phyloP scores from a whole-genome alignment of 2,888 invertebrate species.

The Auanema freiburgensis region DNA sequence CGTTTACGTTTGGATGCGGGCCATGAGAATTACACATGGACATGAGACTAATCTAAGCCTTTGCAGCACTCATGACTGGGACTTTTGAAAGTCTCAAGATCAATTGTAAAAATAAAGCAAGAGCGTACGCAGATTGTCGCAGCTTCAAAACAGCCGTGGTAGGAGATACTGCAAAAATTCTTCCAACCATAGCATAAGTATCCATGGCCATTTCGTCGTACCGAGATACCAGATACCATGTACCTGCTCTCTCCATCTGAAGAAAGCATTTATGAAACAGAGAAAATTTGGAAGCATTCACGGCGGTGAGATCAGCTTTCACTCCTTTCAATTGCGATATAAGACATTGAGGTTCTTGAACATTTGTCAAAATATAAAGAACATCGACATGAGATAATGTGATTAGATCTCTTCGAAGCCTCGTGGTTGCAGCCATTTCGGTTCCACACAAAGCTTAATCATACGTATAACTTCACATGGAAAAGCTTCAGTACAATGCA shows the following conservation, averaged over 20 bases:
- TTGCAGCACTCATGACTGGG: background rate
- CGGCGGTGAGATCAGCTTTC: constrained; percentile 38
- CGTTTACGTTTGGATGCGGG: too few relatives aligned
- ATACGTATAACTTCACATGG: background rate
- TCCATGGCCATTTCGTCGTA: constrained; percentile 49
- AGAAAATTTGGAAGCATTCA: constrained; percentile 9
- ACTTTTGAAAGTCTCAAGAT: background rate
- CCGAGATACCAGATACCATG: constrained; percentile 47
- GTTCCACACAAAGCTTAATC: constrained; percentile 44
- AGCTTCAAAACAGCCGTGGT: constrained; percentile 40
- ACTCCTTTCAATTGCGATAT: constrained; percentile 38
- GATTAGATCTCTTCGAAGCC: constrained; percentile 42
- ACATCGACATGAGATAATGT: constrained; percentile 48
- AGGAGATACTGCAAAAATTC: constrained; percentile 34
- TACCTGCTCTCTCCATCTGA: constrained; percentile 46
- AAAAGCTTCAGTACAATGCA: constrained; percentile 31
- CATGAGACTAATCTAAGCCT: background rate
- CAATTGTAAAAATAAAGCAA: background rate
- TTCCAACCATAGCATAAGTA: constrained; percentile 47
- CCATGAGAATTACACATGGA: too few relatives aligned
- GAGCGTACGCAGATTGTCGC: constrained; percentile 42
- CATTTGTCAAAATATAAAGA: constrained; percentile 49
- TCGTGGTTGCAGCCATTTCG: constrained; percentile 39
- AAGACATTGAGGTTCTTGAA: constrained; percentile 45
- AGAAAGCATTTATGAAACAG: constrained; percentile 2